These are phyloP conservation scores for Mythimna pallens DNA, from an alignment of 2,888 invertebrate species.

Conservation along the genomic window DNA sequence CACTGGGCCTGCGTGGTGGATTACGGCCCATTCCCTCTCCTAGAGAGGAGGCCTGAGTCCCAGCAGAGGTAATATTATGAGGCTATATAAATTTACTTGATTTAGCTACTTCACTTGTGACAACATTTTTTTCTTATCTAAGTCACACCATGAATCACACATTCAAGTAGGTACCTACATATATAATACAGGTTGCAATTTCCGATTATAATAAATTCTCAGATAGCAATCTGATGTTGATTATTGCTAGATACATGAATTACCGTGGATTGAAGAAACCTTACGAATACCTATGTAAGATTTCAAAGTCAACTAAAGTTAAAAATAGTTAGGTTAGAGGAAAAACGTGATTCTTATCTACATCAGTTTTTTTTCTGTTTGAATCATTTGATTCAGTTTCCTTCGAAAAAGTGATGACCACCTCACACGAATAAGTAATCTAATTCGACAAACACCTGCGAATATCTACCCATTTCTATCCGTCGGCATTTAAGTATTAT, in stretches of 20 bases:
- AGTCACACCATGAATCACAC: constrained; percentile 37
- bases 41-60: too few species aligned
- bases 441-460: too few species aligned
- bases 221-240: constrained; percentile 44
- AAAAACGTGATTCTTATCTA: too few species aligned
- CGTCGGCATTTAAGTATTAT: too few species aligned
- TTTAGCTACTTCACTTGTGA: background rate
- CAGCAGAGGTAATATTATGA: too few species aligned
- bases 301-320: background rate
- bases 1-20: too few species aligned
- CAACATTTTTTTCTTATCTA: constrained; percentile 30
- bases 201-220: constrained; percentile 54
- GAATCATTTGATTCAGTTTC: too few species aligned
- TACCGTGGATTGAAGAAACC: constrained; percentile 30
- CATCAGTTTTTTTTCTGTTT: too few species aligned
- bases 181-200: constrained; percentile 41
- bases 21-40: too few species aligned
- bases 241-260: constrained; percentile 24
- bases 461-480: too few species aligned
- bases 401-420: too few species aligned
- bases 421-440: too few species aligned
- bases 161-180: background rate
- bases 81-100: background rate
- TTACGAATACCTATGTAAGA: background rate
- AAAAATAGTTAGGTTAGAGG: background rate